Conservation (phyloP, 1,140 invertebrate species). For the Uloborus diversus region DNA sequence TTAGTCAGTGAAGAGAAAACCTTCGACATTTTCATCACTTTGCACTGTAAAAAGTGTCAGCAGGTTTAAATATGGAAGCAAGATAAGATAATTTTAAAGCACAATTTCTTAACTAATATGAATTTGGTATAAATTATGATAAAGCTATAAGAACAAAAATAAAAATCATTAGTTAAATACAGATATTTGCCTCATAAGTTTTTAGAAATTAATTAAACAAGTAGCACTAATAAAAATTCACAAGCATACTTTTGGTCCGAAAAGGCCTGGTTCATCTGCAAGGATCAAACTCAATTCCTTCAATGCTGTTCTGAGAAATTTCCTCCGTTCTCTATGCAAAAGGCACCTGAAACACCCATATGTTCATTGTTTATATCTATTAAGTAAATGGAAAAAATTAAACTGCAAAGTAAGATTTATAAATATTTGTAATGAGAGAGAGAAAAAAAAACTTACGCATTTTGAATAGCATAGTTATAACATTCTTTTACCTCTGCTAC, state of each 20-base stretch:
- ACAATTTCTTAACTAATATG: no score
- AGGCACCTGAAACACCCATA: constrained; percentile 73
- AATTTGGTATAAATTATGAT: no score
- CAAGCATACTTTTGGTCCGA: constrained; percentile 84
- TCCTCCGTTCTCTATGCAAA: constrained; percentile 92
- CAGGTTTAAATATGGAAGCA: no score
- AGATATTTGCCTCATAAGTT: neutral
- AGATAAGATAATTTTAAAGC: neutral
- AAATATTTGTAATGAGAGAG: neutral
- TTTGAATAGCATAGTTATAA: constrained; percentile 87
- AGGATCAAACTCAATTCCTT: constrained; percentile 95
- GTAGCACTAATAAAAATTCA: no score
- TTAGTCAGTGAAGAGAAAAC: no score
- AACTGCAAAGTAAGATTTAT: neutral
- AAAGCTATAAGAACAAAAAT: neutral
- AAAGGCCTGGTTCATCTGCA: constrained; percentile 95
- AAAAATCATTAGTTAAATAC: neutral
- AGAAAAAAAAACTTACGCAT: constrained; percentile 71
- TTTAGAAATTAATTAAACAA: no score
- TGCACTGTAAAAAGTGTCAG: no score
- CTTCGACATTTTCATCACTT: no score
- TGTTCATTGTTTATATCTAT: neutral
- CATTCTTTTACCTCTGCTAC: constrained; percentile 95
- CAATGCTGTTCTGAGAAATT: constrained; percentile 93
- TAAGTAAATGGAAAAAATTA: neutral